Evolutionary conservation across 2,888 invertebrate genomes (phyloP).

Genomic region (Apamea monoglypha): DNA sequence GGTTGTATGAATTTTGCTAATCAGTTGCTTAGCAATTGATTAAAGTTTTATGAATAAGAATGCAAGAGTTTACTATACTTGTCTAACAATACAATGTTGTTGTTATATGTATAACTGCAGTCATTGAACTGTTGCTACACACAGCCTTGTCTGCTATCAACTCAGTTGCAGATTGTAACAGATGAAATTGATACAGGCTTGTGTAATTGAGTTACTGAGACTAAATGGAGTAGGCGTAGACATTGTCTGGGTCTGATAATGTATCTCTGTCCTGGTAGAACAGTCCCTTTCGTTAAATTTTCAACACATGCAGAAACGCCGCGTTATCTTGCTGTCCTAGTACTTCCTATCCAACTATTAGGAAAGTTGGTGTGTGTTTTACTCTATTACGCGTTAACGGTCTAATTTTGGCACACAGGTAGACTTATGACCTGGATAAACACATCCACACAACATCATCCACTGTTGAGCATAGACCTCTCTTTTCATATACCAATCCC

Average conservation of each 20-base stretch:
- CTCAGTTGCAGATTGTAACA: not conserved
- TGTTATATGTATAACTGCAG: constrained; percentile 23
- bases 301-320: not conserved
- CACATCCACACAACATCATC: not conserved
- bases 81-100: constrained; percentile 20
- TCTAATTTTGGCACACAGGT: not conserved
- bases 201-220: constrained; percentile 21
- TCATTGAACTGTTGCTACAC: constrained; percentile 49
- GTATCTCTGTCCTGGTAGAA: not conserved
- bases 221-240: constrained; percentile 11
- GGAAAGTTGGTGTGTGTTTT: not conserved
- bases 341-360: constrained; percentile 2
- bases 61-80: not conserved
- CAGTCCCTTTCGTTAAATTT: constrained; percentile 6
- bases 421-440: not conserved
- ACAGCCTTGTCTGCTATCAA: constrained; percentile 41
- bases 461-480: not conserved
- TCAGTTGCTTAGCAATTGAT: too few species aligned
- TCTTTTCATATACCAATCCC: not conserved
- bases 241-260: constrained; percentile 20
- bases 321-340: not conserved
- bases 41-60: too few species aligned
- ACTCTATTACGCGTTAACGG: not conserved
- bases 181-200: constrained; percentile 29
- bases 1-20: too few species aligned